phyloP scores from a whole-genome alignment of 2,113 vertebrate genomes.

The Macrotus californicus region DNA sequence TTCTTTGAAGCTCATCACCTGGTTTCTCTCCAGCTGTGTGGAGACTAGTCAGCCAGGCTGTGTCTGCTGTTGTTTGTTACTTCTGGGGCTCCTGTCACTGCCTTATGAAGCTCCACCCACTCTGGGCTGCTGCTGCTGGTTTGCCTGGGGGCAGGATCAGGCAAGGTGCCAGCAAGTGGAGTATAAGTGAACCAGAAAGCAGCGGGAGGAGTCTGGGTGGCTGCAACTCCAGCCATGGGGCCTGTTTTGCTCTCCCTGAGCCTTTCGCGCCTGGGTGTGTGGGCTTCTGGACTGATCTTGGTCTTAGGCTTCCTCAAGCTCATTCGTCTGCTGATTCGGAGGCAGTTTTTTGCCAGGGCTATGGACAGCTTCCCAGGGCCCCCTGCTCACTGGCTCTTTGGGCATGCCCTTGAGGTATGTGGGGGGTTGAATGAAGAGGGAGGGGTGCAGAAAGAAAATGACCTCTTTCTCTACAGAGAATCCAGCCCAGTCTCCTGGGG shows the following conservation, averaged over 20 bases:
- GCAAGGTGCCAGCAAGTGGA: neutral
- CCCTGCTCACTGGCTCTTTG: conserved; percentile 84
- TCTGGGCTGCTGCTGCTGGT: neutral
- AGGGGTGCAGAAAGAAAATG: neutral
- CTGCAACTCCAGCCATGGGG: neutral
- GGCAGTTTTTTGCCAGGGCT: conserved; percentile 70
- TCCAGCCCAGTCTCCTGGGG: neutral
- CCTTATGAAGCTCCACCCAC: neutral
- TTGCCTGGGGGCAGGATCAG: neutral
- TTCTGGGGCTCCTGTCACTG: neutral
- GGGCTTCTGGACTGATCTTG: conserved; percentile 74
- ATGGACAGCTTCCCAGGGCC: conserved; percentile 82
- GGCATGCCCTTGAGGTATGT: conserved; percentile 82
- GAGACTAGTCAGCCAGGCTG: neutral
- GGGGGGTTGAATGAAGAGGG: too few relatives aligned
- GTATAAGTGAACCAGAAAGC: neutral
- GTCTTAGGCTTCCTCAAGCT: conserved; percentile 74
- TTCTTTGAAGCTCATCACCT: neutral
- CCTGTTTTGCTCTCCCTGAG: conserved; percentile 63
- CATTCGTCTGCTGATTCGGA: conserved; percentile 72
- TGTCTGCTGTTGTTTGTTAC: neutral
- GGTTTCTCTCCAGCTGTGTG: neutral
- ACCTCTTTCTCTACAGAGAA: neutral
- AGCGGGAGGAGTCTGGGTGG: neutral
- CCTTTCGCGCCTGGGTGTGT: conserved; percentile 67